phyloP scores from a whole-genome alignment of 2,888 invertebrate genomes.

The Pilophorus perplexus region DNA sequence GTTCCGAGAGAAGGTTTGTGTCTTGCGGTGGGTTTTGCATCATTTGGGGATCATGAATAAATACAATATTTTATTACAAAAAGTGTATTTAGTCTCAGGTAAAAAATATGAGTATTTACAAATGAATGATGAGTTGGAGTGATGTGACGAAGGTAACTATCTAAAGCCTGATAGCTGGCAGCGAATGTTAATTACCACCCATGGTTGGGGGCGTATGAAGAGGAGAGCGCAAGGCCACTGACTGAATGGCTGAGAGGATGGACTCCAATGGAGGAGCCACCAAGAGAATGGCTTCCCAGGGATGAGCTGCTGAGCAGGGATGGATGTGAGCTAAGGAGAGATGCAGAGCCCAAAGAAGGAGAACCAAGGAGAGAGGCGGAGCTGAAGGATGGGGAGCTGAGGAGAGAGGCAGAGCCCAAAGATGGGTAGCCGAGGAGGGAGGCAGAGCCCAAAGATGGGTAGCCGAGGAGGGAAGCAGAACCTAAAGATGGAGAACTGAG shows the following conservation, averaged over 20 bases:
- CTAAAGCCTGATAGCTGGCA: neutral
- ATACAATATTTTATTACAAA: too few species aligned
- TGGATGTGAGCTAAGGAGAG: slow-evolving; percentile 1
- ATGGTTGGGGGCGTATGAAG: slow-evolving; percentile 19
- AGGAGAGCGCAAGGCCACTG: neutral
- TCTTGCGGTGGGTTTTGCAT: too few species aligned
- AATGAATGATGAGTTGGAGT: neutral
- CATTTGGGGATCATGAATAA: too few species aligned
- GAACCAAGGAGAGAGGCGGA: neutral
- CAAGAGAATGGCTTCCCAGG: neutral
- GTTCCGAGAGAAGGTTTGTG: too few species aligned
- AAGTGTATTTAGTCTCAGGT: too few species aligned
- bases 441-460: neutral
- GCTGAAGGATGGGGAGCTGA: too few species aligned
- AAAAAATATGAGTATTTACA: slow-evolving; percentile 3
- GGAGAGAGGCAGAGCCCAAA: too few species aligned
- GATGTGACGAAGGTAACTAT: too few species aligned
- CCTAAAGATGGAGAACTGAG: neutral
- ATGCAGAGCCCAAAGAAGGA: neutral
- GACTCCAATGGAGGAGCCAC: neutral
- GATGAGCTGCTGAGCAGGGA: neutral
- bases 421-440: neutral
- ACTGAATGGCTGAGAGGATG: neutral
- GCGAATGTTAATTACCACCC: slow-evolving; percentile 10
- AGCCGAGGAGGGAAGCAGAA: neutral